A percentile compares a stretch with the other conserved stretches of the same genome.
These are phyloP conservation scores for Acrobasis repandana DNA, from an alignment of 2,888 invertebrate genomes.

Conservation along the genomic window DNA sequence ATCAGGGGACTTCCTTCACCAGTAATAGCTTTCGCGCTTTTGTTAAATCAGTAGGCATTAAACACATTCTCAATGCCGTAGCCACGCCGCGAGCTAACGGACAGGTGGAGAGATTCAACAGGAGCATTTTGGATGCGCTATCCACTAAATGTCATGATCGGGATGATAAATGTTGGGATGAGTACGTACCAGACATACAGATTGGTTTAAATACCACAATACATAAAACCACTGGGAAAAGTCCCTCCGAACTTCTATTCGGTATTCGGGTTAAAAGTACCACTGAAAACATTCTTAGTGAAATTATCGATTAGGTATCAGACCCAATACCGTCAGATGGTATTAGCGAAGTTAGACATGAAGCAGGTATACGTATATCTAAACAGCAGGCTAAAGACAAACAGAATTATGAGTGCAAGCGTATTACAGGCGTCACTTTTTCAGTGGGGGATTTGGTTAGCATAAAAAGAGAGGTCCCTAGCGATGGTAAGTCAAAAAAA, in stretches of 20 bases:
- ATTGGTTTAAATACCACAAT: neutral
- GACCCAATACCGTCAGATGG: too few species aligned
- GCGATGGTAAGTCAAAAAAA: conserved; percentile 1
- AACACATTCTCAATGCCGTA: neutral
- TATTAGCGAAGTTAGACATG: too few species aligned
- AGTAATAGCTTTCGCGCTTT: neutral
- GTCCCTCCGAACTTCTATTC: neutral
- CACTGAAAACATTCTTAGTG: too few species aligned
- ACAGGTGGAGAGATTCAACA: neutral
- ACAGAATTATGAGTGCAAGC: too few species aligned
- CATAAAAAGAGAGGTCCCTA: conserved; percentile 3
- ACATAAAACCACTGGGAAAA: neutral
- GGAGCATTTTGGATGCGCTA: neutral
- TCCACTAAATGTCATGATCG: neutral
- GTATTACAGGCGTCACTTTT: too few species aligned
- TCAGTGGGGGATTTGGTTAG: neutral
- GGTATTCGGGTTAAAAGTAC: neutral
- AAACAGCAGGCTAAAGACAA: too few species aligned
- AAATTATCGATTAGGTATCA: too few species aligned
- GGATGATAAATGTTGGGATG: neutral
- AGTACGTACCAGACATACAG: neutral
- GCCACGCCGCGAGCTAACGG: conserved; percentile 2
- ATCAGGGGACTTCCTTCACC: conserved; percentile 1
- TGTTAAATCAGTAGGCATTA: neutral
- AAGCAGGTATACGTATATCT: too few species aligned